Evolutionary conservation across 2,797 vertebrate genomes (phyloP).

Genomic region (Neosalanx taihuensis): DNA sequence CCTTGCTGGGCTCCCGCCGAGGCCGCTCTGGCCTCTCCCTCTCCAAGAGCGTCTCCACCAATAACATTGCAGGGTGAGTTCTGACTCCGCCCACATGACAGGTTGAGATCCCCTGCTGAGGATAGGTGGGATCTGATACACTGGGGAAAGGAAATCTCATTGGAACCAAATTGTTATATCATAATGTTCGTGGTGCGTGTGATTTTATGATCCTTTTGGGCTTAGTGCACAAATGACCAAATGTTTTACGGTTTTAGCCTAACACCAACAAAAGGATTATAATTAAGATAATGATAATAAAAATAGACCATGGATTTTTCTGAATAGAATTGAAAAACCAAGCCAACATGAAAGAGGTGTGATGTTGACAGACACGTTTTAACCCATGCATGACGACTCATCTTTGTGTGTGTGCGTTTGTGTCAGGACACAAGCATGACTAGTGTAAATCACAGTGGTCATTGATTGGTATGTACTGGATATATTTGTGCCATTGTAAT

Average conservation of each 20-base stretch:
- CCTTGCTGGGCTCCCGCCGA: slow-evolving; percentile 82
- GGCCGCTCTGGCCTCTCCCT: slow-evolving; percentile 80
- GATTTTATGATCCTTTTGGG: too few species aligned
- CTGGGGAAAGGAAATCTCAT: too few species aligned
- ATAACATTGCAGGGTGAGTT: slow-evolving; percentile 88
- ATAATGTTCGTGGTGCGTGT: too few species aligned
- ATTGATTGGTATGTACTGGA: slow-evolving; percentile 6
- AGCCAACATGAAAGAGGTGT: not conserved
- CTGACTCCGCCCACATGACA: accelerated
- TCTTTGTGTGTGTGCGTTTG: slow-evolving; percentile 1
- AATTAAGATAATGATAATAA: not conserved
- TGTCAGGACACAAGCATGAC: slow-evolving; percentile 10
- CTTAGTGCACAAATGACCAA: too few species aligned
- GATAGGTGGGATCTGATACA: not conserved
- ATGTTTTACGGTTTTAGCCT: too few species aligned
- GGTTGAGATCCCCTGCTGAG: not conserved
- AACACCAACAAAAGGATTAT: too few species aligned
- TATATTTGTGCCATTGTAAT: not conserved
- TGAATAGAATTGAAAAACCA: not conserved
- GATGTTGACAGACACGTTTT: not conserved
- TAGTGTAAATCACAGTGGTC: slow-evolving; percentile 9
- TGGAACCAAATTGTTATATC: too few species aligned
- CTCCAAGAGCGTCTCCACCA: slow-evolving; percentile 93
- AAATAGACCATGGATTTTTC: not conserved
- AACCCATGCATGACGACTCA: slow-evolving; percentile 1